phyloP scores from a whole-genome alignment of 2,888 invertebrate species.

The Pterostichus madidus region DNA sequence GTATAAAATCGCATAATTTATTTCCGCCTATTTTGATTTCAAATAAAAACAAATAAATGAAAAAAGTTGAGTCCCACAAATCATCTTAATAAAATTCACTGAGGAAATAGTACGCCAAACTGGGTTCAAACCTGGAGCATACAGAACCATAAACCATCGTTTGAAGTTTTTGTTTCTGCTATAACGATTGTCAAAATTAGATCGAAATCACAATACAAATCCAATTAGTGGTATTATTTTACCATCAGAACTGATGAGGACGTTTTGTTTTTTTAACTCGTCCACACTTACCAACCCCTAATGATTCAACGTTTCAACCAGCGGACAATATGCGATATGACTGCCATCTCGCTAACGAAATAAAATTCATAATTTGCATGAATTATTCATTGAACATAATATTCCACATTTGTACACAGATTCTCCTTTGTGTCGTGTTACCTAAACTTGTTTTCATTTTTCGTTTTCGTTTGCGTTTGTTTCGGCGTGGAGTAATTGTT shows the following conservation, averaged over 20 bases:
- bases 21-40: too few relatives aligned
- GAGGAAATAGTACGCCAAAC: too few relatives aligned
- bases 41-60: too few relatives aligned
- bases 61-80: too few relatives aligned
- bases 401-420: slow-evolving; percentile 46
- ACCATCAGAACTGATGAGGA: not conserved
- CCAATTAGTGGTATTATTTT: not conserved
- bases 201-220: not conserved
- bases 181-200: not conserved
- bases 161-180: not conserved
- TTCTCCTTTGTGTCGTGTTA: slow-evolving; percentile 15
- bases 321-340: too few relatives aligned
- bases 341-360: too few relatives aligned
- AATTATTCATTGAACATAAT: slow-evolving; percentile 34
- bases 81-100: too few relatives aligned
- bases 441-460: slow-evolving; percentile 6
- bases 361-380: slow-evolving; percentile 8
- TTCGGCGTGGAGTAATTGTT: slow-evolving; percentile 24
- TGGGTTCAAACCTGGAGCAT: too few relatives aligned
- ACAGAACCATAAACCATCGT: too few relatives aligned
- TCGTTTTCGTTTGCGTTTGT: not conserved
- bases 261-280: not conserved
- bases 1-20: too few relatives aligned
- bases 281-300: slow-evolving; percentile 7
- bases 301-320: not conserved